Base-by-base conservation (phyloP, 1,140 invertebrate species). In the Chelonus insularis region DNA sequence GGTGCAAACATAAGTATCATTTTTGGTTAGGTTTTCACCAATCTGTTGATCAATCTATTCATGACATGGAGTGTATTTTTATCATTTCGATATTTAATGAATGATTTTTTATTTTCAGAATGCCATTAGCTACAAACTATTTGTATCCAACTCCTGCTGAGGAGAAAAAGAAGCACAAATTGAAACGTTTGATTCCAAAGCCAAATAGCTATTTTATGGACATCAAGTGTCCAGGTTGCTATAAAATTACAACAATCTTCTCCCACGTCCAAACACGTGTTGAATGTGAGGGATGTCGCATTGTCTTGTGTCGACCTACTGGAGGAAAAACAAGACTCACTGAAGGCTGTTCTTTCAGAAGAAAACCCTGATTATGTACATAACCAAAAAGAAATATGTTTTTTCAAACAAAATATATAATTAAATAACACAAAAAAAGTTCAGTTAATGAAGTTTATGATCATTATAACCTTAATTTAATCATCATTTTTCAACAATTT, bases 151-250 rank as follows among this genome's bases (percentile, higher is more conserved):
- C 87, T 69, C 90, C 93, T 67, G 88, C 91, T 67, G 93, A 95
- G 76, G 96, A 98, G 78, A 97, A 97, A 82, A 91, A 92, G 79
- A 95, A 95, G 85, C 88, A 94, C 82, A 99, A 99, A 82, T 82
- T 97, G 70, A 99, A 98, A 83, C 87, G 97, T 72, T 87, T 99
- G 68, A 97, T 99, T 47, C 97, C 98, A 80, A 96, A 97, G 81
- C 97, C 97, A 4, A 99, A 99, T 83, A 98, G 95, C 67, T 99
- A 96, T 80, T 99, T 99, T 82, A 99, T 99, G 97, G 97, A 99
- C 86, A 97, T 99, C 7, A 99, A 99, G 86, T 99, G 97, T 81
- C 97, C 97, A 60, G 96, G 96, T 62, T 99, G 97, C 82, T 98
- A 97, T 82, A 98, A 96, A 78, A 99, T 99, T 69, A 99, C 96